Evolutionary conservation across 2,888 invertebrate species (phyloP).

Genomic region (Mactromeris polynyma): DNA sequence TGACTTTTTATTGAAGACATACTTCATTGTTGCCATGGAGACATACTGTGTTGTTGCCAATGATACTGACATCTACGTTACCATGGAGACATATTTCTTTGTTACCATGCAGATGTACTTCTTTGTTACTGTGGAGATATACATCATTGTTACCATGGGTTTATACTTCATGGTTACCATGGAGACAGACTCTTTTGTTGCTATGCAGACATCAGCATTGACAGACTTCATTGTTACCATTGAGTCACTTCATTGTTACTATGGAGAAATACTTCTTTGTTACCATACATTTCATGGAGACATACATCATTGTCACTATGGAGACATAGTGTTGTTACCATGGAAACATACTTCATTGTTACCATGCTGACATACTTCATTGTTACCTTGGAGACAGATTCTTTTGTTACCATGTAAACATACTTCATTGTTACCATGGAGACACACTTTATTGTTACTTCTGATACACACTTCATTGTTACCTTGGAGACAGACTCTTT

Average conservation of each 20-base stretch:
- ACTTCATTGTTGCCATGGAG: no score
- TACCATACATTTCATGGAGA: no score
- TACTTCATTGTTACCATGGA: background rate
- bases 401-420: background rate
- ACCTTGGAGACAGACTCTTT: background rate
- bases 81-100: no score
- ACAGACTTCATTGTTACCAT: no score
- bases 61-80: no score
- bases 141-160: no score
- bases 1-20: slow-evolving; percentile 1
- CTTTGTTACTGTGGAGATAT: no score
- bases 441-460: background rate
- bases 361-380: background rate
- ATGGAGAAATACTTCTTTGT: background rate
- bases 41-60: no score
- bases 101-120: no score
- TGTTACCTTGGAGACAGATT: background rate
- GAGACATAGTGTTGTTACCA: background rate
- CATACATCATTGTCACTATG: background rate
- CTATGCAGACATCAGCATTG: no score
- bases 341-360: background rate
- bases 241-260: no score
- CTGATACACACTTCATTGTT: background rate
- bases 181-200: no score
- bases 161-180: background rate